Conservation (phyloP, 92 coral and sea anemone species). For the Palythoa grandis region DNA sequence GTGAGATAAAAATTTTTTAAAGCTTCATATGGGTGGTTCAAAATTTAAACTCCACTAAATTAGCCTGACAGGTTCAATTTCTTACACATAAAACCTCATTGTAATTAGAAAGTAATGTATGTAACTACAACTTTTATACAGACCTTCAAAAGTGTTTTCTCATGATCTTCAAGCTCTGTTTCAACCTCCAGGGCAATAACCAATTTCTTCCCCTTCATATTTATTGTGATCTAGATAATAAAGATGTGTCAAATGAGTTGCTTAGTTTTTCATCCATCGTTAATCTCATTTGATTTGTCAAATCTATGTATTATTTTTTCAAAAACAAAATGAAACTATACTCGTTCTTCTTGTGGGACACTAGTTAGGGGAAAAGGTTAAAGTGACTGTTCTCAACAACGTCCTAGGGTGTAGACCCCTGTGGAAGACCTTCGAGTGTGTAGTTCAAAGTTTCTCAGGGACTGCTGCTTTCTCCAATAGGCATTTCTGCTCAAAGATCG, state of each 20-base stretch:
- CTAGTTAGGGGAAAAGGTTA: constrained; percentile 4
- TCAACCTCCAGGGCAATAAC: neutral
- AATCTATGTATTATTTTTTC: constrained; percentile 7
- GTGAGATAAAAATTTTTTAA: no score
- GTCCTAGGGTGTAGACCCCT: constrained; percentile 9
- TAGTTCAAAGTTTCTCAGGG: neutral
- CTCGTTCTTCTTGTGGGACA: neutral
- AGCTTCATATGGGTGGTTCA: no score
- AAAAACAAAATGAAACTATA: neutral
- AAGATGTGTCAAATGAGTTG: constrained; percentile 6
- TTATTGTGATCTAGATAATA: neutral
- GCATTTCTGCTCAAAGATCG: constrained; percentile 11
- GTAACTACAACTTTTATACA: neutral
- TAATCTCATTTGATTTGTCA: neutral
- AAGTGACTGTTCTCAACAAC: constrained; percentile 11
- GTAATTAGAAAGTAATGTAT: neutral
- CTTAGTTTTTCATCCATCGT: neutral
- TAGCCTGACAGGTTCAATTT: neutral
- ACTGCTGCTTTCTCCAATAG: constrained; percentile 6
- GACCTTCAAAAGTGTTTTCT: constrained; percentile 1
- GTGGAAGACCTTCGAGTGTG: constrained; percentile 3
- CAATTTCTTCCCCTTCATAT: neutral
- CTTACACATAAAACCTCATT: neutral
- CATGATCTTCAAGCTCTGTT: neutral
- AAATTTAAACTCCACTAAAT: no score